Evolutionary conservation across 2,113 vertebrate species (phyloP), one percentile per base, ranked within the genome.

Genomic region (Lamprotornis superbus): DNA sequence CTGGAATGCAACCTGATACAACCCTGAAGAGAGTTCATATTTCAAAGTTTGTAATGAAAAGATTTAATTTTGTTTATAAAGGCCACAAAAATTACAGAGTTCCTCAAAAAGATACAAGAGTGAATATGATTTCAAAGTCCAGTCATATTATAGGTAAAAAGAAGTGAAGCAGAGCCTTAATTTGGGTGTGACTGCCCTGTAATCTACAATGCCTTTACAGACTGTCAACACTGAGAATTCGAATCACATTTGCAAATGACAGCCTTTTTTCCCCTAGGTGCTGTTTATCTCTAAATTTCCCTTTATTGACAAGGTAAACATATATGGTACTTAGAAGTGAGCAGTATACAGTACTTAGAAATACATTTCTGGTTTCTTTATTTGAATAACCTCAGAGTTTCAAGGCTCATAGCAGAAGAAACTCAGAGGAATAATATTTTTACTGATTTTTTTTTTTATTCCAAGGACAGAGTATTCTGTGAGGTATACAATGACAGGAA

Each of bases 391-490:
- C 40, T 76, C 23, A 24, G 42, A 88, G 10, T 92, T 90, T 30
- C 53, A 90, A 78, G 64, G 25, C n/a, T 95, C 7, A 46, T 11
- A 61, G 39, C 40, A 84, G 60, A 81, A 89, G 90, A 95, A 96
- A 44, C 61, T 89, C n/a, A 76, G 65, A 78, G 81, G 57, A 90
- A 71, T 90, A 81, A 73, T 87, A 77, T 83, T 95, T 95, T 88
- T 49, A 71, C 40, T 53, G 28, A 13, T 49, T 53, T 78, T 79
- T 75, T 40, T 76, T 93, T 85, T 50, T 86, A n/a, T 96, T 93
- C 53, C 89, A 90, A 90, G 83, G 88, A 81, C 86, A 87, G 60
- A 90, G 37, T 84, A 87, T 60, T 89, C 80, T 0, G 0, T 82
- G 88, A 92, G 60, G 57, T 79, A 71, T 87, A 79, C 44, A 71